Conservation (phyloP, 37 sponge, comb jelly and placozoan genomes). For the Theonella swinhoei region DNA sequence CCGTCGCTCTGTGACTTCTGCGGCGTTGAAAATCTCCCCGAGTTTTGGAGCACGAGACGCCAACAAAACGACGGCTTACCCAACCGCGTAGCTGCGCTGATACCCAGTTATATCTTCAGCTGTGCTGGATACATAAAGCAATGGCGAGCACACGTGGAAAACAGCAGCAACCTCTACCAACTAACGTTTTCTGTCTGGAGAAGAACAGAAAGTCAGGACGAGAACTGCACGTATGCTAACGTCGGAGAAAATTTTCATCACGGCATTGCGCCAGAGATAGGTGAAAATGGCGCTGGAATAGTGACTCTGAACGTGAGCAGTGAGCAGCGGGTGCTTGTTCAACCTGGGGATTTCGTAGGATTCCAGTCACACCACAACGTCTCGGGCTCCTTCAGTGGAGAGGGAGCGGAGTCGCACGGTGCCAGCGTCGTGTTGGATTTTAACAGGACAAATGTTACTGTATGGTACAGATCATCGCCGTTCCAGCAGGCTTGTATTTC, state of each 20-base stretch:
- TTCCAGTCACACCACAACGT: neutral
- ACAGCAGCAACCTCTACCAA: neutral
- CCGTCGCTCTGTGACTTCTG: no score
- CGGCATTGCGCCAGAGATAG: neutral
- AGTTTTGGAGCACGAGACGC: neutral
- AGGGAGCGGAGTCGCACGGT: neutral
- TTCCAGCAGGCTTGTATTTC: no score
- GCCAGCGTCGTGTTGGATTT: neutral
- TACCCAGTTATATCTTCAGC: conserved; percentile 18
- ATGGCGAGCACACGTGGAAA: conserved; percentile 20
- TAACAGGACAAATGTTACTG: neutral
- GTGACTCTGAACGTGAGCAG: neutral
- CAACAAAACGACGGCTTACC: neutral
- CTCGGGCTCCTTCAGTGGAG: neutral
- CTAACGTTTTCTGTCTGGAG: neutral
- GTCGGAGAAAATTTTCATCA: neutral
- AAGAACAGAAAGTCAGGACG: no score
- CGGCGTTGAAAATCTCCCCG: neutral
- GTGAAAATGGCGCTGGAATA: neutral
- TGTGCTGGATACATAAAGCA: conserved; percentile 23
- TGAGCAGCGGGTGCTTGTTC: neutral
- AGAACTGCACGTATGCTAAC: neutral
- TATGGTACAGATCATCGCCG: no score
- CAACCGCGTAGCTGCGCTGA: conserved; percentile 10
- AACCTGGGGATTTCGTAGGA: neutral